These are phyloP conservation scores for Cryptotis parvus DNA, from an alignment of 2,113 vertebrate species.

Conservation along the genomic window DNA sequence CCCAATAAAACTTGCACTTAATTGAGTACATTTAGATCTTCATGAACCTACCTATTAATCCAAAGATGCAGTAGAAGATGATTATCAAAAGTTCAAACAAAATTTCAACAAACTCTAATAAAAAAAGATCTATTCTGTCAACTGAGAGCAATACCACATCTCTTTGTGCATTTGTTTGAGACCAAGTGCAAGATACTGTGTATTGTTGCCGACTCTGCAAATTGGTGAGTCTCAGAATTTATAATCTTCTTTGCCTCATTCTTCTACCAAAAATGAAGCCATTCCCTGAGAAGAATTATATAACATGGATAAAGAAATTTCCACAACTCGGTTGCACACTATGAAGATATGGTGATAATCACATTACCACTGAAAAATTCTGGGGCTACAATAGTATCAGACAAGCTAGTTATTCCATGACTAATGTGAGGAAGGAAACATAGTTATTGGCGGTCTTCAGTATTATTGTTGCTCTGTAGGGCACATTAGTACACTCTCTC, in stretches of 20 bases:
- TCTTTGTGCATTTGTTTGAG: background rate
- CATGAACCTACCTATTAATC: background rate
- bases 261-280: slow-evolving; percentile 13
- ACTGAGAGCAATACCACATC: background rate
- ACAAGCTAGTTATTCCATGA: background rate
- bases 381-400: slow-evolving; percentile 32
- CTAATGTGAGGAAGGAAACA: slow-evolving; percentile 46
- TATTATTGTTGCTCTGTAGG: background rate
- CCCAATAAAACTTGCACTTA: background rate
- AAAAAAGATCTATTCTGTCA: background rate
- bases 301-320: slow-evolving; percentile 38
- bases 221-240: background rate
- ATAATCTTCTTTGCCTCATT: background rate
- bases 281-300: slow-evolving; percentile 14
- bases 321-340: slow-evolving; percentile 42
- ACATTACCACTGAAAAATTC: background rate
- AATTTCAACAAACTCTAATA: background rate
- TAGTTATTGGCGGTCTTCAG: background rate
- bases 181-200: background rate
- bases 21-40: background rate
- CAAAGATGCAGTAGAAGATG: background rate
- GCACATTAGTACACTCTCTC: background rate
- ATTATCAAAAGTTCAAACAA: background rate
- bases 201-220: background rate
- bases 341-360: slow-evolving; percentile 39